Evolutionary conservation across 2,113 vertebrate species (phyloP), one percentile per base, ranked within the genome.

Genomic region (Rafetus swinhoei): DNA sequence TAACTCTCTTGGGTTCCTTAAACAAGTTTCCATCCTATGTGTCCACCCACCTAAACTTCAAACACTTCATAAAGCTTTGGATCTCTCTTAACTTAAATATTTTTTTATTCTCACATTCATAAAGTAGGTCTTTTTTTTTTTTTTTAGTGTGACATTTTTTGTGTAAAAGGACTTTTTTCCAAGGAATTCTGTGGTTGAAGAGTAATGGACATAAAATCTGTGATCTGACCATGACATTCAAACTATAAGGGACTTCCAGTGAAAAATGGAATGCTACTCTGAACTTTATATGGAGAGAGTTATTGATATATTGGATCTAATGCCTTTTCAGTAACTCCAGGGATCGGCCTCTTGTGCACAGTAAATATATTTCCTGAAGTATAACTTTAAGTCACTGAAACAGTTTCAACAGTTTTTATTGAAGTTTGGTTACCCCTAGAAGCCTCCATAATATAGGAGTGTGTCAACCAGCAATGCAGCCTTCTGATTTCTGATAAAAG

Each of bases 31-130:
- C 95, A 92, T 93, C 90, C 89, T 74, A 22, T 25, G 76, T 54
- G 95, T 95, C 94, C 88, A 27, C 18, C 82, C 65, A 8, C 91
- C 87, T 72, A n/a, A 14, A 93, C 96, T 91, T 94, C 95, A 92
- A 72, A 88, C 96, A 95, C 95, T 95, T 88, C 93, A 56, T 90
- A 94, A 95, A 96, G 97, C 95, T 93, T 90, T 97, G 96, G 93
- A 95, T 97, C 92, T 14, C 90, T 85, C 60, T 83, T 82, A 92
- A 90, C 94, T 32, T 81, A 89, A 90, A 88, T 91, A 55, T 60
- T 97, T 96, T 93, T 96, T 96, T 93, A 81, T 97, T 96, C 83
- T 93, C 82, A 86, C 59, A 39, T 97, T 94, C 1, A 35, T 91
- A 94, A 95, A 97, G 87, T 89, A 94, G 95, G 85, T 95, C 93